phyloP scores from a whole-genome alignment of 2,113 vertebrate genomes.

The Mastomys coucha region DNA sequence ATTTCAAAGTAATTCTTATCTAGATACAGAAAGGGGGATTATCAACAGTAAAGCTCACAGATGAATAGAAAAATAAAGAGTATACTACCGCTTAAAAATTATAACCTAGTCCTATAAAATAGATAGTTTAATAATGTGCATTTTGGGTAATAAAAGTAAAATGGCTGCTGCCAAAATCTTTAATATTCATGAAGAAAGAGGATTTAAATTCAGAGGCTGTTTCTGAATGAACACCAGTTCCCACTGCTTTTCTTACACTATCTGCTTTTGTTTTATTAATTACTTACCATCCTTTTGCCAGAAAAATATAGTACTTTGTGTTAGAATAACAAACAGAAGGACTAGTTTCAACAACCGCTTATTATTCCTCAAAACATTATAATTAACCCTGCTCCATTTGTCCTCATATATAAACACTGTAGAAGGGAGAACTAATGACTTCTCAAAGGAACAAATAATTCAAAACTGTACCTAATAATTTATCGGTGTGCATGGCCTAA shows the following conservation, averaged over 20 bases:
- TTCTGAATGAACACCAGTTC: constrained; percentile 33
- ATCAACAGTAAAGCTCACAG: neutral
- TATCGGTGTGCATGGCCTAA: neutral
- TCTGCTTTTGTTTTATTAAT: constrained; percentile 56
- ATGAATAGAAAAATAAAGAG: constrained; percentile 12
- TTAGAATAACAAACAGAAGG: constrained; percentile 73
- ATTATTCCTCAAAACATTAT: constrained; percentile 61
- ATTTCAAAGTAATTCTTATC: neutral
- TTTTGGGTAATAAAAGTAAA: constrained; percentile 37
- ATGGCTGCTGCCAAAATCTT: constrained; percentile 5
- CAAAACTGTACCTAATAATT: constrained; percentile 49
- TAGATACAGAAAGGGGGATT: neutral
- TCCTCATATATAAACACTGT: constrained; percentile 53
- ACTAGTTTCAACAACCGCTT: constrained; percentile 54
- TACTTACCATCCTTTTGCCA: constrained; percentile 38
- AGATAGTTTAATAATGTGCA: neutral
- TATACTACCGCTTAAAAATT: neutral
- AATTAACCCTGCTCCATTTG: constrained; percentile 69
- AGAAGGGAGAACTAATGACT: constrained; percentile 58
- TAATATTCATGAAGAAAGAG: neutral
- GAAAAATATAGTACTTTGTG: constrained; percentile 53
- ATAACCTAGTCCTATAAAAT: neutral
- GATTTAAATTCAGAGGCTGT: constrained; percentile 15
- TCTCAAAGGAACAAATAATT: constrained; percentile 48
- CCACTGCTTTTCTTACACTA: constrained; percentile 21